A percentile compares a stretch with the other conserved stretches of the same genome.
phyloP scores from a whole-genome alignment of 2,797 vertebrate species.

The Sitta carolinensis region DNA sequence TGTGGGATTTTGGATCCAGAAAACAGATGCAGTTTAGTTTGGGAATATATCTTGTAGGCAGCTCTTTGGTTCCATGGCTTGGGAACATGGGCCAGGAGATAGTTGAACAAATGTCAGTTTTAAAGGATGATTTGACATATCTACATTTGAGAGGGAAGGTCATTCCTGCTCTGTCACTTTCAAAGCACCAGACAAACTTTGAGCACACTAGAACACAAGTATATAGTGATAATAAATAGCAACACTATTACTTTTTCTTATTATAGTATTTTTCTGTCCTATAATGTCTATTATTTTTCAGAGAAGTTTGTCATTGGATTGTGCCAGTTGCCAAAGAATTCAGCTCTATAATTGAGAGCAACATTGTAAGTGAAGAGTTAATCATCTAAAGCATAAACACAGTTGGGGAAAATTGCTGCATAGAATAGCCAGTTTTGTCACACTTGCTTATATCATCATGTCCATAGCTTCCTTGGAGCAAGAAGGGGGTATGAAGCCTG shows the following conservation, averaged over 20 bases:
- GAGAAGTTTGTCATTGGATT: not conserved
- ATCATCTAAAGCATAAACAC: not conserved
- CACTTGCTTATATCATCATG: not conserved
- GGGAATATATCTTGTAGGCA: not conserved
- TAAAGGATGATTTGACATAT: not conserved
- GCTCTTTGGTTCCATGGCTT: not conserved
- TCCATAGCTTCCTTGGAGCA: not conserved
- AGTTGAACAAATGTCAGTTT: rapidly evolving
- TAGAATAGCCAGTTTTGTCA: not conserved
- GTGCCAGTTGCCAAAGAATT: not conserved
- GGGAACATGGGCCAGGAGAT: not conserved
- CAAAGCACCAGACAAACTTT: not conserved
- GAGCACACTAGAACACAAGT: not conserved
- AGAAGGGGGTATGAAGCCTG: not conserved
- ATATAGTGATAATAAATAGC: not conserved
- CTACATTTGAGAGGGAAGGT: not conserved
- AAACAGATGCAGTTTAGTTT: not conserved
- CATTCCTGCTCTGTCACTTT: not conserved
- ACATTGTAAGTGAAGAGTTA: not conserved
- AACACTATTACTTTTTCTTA: not conserved
- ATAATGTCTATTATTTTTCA: not conserved
- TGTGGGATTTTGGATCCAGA: not conserved
- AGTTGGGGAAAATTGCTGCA: not conserved
- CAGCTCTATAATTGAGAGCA: not conserved
- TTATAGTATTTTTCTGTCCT: not conserved